Percentiles rank a stretch among this genome's conserved stretches.
phyloP scores from a whole-genome alignment of 2,888 invertebrate genomes.

The Lithophane socia region DNA sequence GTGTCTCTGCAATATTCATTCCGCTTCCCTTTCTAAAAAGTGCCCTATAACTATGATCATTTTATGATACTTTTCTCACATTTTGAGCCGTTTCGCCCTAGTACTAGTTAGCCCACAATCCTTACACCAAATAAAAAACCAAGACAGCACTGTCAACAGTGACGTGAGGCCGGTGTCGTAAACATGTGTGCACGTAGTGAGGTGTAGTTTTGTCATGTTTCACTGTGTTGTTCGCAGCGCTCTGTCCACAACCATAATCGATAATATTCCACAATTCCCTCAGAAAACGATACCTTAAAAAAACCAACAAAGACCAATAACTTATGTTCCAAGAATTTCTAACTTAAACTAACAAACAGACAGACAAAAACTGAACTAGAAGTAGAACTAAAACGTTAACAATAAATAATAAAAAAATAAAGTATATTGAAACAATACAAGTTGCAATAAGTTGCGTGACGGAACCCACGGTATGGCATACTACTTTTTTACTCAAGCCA shows the following conservation, averaged over 20 bases:
- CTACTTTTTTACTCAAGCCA: slow-evolving; percentile 76
- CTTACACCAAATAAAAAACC: no score
- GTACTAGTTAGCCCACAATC: no score
- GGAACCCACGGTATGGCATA: slow-evolving; percentile 70
- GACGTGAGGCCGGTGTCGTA: no score
- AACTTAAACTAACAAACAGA: slow-evolving; percentile 27
- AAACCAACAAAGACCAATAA: neutral
- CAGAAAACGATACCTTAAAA: neutral
- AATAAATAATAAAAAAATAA: slow-evolving; percentile 51
- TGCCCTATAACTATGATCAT: neutral
- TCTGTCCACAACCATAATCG: neutral
- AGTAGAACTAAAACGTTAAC: slow-evolving; percentile 48
- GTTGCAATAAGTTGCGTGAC: slow-evolving; percentile 67
- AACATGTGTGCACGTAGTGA: no score
- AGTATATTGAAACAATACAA: slow-evolving; percentile 67
- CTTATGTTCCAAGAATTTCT: slow-evolving; percentile 44
- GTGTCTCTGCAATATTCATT: neutral
- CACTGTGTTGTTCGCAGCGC: no score
- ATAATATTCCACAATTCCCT: neutral
- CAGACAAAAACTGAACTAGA: slow-evolving; percentile 39
- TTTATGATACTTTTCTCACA: neutral
- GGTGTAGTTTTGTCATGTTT: no score
- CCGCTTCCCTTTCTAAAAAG: no score
- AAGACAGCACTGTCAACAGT: no score
- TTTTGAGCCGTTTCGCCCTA: neutral